Conservation (phyloP, 2,113 vertebrate species). For the Trinectes maculatus region DNA sequence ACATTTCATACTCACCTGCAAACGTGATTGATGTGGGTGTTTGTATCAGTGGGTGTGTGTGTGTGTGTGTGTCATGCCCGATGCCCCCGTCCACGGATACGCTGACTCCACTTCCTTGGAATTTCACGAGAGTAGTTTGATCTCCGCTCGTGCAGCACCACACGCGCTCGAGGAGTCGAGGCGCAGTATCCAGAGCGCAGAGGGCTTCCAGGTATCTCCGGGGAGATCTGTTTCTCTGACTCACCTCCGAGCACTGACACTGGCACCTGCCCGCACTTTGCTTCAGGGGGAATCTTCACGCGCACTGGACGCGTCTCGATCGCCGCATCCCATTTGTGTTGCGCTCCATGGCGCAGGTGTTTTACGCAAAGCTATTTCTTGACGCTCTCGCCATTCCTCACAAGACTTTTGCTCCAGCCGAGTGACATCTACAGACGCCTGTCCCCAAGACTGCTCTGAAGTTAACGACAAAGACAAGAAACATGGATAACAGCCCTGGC, state of each 20-base stretch:
- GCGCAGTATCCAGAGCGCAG: constrained; percentile 36
- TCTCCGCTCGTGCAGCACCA: constrained; percentile 56
- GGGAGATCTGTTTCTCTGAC: constrained; percentile 17
- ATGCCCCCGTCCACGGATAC: constrained; percentile 50
- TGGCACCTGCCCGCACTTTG: constrained; percentile 21
- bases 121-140: constrained; percentile 61
- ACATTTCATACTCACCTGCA: constrained; percentile 77
- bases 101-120: constrained; percentile 64
- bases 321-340: constrained; percentile 27
- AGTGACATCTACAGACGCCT: constrained; percentile 26
- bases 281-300: constrained; percentile 17
- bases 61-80: constrained; percentile 59
- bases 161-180: constrained; percentile 31
- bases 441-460: constrained; percentile 28
- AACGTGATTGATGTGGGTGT: constrained; percentile 79
- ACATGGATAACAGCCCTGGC: constrained; percentile 82
- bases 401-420: constrained; percentile 49
- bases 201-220: constrained; percentile 45
- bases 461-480: constrained; percentile 34
- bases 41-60: constrained; percentile 72
- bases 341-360: constrained; percentile 57
- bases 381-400: constrained; percentile 46
- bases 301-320: constrained; percentile 32
- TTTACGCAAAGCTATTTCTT: constrained; percentile 38
- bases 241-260: constrained; percentile 3